Conservation (phyloP, 2,888 invertebrate genomes). For the Diarsia mendica region DNA sequence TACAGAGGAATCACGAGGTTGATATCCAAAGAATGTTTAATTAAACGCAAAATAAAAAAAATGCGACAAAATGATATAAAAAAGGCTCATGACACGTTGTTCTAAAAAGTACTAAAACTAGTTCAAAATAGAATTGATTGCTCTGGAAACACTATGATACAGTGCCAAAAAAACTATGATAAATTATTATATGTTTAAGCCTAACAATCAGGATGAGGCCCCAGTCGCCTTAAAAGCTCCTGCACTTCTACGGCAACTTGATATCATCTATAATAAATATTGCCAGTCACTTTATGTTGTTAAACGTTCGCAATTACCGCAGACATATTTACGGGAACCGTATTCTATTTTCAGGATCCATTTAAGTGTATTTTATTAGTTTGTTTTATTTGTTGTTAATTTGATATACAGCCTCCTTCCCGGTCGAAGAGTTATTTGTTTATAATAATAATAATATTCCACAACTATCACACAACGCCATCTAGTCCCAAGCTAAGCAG, state of each 20-base stretch:
- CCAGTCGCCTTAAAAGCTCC: slow-evolving; percentile 59
- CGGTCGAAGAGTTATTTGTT: slow-evolving; percentile 19
- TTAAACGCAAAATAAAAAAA: not conserved
- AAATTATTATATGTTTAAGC: slow-evolving; percentile 42
- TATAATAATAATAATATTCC: too few species aligned
- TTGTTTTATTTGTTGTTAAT: too few species aligned
- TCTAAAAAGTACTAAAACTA: not conserved
- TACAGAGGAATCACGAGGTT: not conserved
- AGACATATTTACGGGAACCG: slow-evolving; percentile 52
- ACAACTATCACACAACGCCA: too few species aligned
- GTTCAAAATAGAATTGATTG: not conserved
- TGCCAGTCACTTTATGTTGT: slow-evolving; percentile 58
- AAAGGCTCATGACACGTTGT: too few species aligned
- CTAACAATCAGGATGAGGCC: slow-evolving; percentile 50
- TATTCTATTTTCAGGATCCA: slow-evolving; percentile 41
- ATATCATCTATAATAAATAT: slow-evolving; percentile 67
- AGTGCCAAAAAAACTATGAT: slow-evolving; percentile 35
- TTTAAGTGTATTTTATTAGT: slow-evolving; percentile 46
- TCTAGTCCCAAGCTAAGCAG: too few species aligned
- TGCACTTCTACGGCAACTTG: slow-evolving; percentile 75
- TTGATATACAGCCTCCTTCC: slow-evolving; percentile 35
- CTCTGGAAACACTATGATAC: slow-evolving; percentile 23
- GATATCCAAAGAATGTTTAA: not conserved
- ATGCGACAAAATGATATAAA: not conserved
- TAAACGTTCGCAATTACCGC: slow-evolving; percentile 57